Percentiles rank a stretch among this genome's conserved stretches.
Evolutionary conservation across 2,888 invertebrate genomes (phyloP).

Genomic region (Hemaris fuciformis): DNA sequence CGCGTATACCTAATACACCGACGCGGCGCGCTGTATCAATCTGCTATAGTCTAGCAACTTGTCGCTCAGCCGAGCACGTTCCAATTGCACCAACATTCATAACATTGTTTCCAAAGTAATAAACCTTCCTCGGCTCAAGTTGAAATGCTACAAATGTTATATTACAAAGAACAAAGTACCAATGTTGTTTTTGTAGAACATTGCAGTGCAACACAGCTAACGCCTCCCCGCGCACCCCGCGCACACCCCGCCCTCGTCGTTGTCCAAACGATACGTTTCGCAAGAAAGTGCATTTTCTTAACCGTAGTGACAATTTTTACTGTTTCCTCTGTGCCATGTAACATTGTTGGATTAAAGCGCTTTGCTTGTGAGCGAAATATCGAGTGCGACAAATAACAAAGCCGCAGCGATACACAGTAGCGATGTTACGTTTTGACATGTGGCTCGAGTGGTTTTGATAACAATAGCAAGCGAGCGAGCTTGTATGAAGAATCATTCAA

Average conservation of each 20-base stretch:
- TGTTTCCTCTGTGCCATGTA: background rate
- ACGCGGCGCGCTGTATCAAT: background rate
- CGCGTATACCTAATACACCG: background rate
- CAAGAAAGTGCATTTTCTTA: conserved; percentile 4
- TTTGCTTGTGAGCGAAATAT: background rate
- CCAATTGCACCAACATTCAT: background rate
- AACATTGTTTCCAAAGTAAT: background rate
- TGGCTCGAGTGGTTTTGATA: background rate
- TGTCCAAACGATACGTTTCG: background rate
- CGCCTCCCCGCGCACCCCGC: background rate
- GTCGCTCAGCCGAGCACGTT: background rate
- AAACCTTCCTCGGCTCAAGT: background rate
- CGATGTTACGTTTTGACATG: background rate
- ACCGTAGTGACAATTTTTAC: background rate
- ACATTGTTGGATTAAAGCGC: background rate
- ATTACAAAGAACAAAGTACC: background rate
- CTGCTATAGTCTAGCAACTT: background rate
- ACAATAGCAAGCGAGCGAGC: background rate
- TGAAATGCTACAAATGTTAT: background rate
- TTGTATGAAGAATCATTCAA: no score
- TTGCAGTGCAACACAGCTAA: background rate
- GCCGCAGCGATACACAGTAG: background rate
- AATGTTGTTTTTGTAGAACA: background rate
- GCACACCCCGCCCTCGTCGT: background rate
- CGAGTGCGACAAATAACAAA: background rate